Base-by-base conservation (phyloP, 2,113 vertebrate genomes). In the Python bivittatus region DNA sequence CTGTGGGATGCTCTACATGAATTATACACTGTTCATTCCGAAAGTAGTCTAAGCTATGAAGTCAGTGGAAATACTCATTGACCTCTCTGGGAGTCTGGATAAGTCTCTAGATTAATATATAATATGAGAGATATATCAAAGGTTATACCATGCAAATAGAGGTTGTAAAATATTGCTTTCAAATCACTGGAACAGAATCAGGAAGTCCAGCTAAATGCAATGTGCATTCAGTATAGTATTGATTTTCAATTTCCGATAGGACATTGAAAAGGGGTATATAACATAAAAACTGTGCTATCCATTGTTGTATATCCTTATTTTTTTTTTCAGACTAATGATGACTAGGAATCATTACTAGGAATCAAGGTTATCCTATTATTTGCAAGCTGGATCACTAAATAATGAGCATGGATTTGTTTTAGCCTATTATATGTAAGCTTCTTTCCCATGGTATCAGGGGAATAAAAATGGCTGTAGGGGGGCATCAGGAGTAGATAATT, bases 231-330 rank as follows among this genome's bases (percentile, higher is more conserved):
- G 3, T 95, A 20, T 1, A 88, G 92, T 95, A 95, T 86, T 96
- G 92, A 93, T 94, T 94, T 93, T 93, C 91, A 93, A 95, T 13
- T 11, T 33, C 52, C 95, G 95, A 92, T 86, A 91, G 90, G 92
- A 93, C 54, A 90, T 84, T 93, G 72, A 23, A 23, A 79, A 79
- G 42, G 33, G 72, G 33, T 79, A 22, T 42, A 22, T 79, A 79
- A 42, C 72, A 42, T 38, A 7, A 94, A 93, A 92, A 93, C 53
- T 92, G 60, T 52, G 72, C 44, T 84, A 84, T 25, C 92, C 17
- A 88, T 92, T 87, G 92, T 23, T 95, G 13, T 54, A 54, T 84
- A 92, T 42, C 48, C 29, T 89, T 27, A 93, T 94, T 93, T 42
- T 89, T 60, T 93, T 42, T 89, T 60, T 92, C 44, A 89, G 3